phyloP scores from a whole-genome alignment of 2,888 invertebrate genomes.

The Thalpophila matura region DNA sequence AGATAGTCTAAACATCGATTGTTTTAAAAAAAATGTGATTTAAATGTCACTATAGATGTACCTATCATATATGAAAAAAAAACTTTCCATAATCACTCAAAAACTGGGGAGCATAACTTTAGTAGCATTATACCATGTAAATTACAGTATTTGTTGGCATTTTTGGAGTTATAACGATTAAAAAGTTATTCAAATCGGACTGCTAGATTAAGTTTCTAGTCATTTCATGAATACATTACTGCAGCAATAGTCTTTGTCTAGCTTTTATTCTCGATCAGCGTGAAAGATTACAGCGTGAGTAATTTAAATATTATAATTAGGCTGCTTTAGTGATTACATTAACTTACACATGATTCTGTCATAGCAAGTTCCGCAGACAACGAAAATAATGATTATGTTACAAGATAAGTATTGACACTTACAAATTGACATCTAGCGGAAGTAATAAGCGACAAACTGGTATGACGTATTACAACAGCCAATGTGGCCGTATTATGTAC shows the following conservation, averaged over 20 bases:
- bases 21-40: too few relatives aligned
- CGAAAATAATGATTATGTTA: conserved; percentile 56
- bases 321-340: conserved; percentile 37
- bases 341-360: conserved; percentile 45
- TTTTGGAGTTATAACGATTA: background rate
- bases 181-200: background rate
- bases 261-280: conserved; percentile 23
- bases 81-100: too few relatives aligned
- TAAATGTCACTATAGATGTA: too few relatives aligned
- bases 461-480: conserved; percentile 29
- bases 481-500: conserved; percentile 2
- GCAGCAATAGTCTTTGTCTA: background rate
- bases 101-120: too few relatives aligned
- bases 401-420: conserved; percentile 51
- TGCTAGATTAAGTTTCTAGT: background rate
- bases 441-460: conserved; percentile 34
- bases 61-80: too few relatives aligned
- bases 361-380: conserved; percentile 27
- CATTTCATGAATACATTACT: conserved; percentile 9
- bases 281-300: conserved; percentile 36
- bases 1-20: too few relatives aligned
- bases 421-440: conserved; percentile 55
- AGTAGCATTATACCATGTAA: too few relatives aligned
- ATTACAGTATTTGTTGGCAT: too few relatives aligned
- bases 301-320: conserved; percentile 52